phyloP scores from a whole-genome alignment of 2,888 invertebrate species.

The Lagria hirta region DNA sequence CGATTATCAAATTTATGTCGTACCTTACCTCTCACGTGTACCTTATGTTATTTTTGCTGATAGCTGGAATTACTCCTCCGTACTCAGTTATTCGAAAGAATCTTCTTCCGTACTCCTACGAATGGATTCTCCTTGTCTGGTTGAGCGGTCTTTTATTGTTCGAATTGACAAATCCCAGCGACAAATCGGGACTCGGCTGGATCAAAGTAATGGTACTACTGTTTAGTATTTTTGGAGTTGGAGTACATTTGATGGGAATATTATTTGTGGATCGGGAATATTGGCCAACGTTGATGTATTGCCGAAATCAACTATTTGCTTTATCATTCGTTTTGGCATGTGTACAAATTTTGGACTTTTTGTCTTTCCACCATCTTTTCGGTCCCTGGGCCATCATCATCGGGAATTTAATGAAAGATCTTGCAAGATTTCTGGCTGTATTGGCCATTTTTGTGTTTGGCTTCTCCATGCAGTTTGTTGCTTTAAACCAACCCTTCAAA shows the following conservation, averaged over 20 bases:
- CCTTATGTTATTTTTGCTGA: constrained; percentile 87
- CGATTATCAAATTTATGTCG: constrained; percentile 99
- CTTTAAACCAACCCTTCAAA: constrained; percentile 91
- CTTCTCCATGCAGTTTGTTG: constrained; percentile 96
- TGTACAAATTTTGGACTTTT: constrained; percentile 95
- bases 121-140: constrained; percentile 94
- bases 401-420: constrained; percentile 89
- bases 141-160: constrained; percentile 91
- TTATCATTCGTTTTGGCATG: constrained; percentile 93
- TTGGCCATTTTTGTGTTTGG: constrained; percentile 97
- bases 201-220: constrained; percentile 85
- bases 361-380: constrained; percentile 98
- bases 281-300: constrained; percentile 88
- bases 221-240: constrained; percentile 87
- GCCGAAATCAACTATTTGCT: constrained; percentile 96
- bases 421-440: constrained; percentile 96
- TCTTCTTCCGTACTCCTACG: constrained; percentile 91
- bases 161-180: constrained; percentile 96
- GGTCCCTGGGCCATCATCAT: constrained; percentile 99
- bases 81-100: constrained; percentile 78
- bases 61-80: constrained; percentile 87
- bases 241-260: constrained; percentile 82
- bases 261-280: constrained; percentile 66
- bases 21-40: constrained; percentile 98
- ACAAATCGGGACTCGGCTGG: constrained; percentile 95